Evolutionary conservation across 1,140 invertebrate genomes (phyloP), one percentile per base, ranked within the genome.

Genomic region (Drosophila azteca): DNA sequence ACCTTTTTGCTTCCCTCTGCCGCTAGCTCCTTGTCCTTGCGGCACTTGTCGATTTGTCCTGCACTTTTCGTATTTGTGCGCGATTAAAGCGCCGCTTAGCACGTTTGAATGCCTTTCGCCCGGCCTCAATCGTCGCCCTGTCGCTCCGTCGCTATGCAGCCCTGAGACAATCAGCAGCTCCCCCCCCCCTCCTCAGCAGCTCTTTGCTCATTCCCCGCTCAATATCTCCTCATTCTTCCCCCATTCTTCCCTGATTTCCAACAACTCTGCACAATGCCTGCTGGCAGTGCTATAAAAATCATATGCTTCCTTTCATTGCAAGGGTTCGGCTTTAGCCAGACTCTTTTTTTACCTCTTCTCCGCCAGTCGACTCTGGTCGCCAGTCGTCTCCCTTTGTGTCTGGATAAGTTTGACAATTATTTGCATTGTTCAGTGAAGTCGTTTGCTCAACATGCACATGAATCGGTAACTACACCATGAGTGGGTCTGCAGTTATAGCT

Each of bases 381-480:
- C 29, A 59, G 45, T 55, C 54, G 49, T 48, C 70, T 54, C 64
- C 22, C 66, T 79, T 82, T 82, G 70, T 79, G 52, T 57, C 76
- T 58, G 61, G 83, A 71, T 79, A 70, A 78, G 79, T 82, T 82
- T 88, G 83, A 88, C 83, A 88, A 88, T 88, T 88, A 88, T 88
- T 88, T 88, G 83, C 83, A 88, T 88, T 88, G 83, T 88, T 88
- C 83, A 83, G 53, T 83, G 57, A 74, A 74, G 52, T 87, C 82
- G 78, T 78, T 85, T 85, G 82, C 75, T 85, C 69, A 81, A 85
- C 78, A 85, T 85, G 63, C 82, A 81, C 82, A 85, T 81, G 82
- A 85, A 85, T 87, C 82, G 82, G 81, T 81, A 80, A 85, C 77
- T 85, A 87, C 82, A 87, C 78, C 65, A 81, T 80, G 75, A 84